phyloP scores from a whole-genome alignment of 2,888 invertebrate species.

The Hydrotaea cyrtoneurina region DNA sequence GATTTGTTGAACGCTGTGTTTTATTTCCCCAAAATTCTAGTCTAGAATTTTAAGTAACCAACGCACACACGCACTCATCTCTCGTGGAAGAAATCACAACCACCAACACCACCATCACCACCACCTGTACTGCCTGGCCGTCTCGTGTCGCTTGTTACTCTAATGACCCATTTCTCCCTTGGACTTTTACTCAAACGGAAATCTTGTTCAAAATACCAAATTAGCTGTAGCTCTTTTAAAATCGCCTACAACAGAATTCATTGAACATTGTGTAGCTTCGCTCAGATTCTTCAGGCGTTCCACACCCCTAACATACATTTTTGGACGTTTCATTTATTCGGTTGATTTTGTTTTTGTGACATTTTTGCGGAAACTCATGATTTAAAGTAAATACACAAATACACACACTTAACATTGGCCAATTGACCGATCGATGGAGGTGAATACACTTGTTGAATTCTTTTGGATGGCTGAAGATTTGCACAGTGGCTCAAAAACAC shows the following conservation, averaged over 20 bases:
- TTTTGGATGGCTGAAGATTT: not conserved
- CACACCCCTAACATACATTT: conserved; percentile 41
- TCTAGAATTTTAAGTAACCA: conserved; percentile 43
- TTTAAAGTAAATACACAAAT: conserved; percentile 16
- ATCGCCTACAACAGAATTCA: conserved; percentile 25
- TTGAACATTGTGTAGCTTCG: conserved; percentile 6
- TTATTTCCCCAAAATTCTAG: conserved; percentile 36
- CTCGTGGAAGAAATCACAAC: not conserved
- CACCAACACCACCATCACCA: conserved; percentile 31
- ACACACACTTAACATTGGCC: not conserved
- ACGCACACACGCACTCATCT: conserved; percentile 21
- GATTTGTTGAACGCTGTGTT: not conserved
- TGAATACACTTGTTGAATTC: conserved; percentile 65
- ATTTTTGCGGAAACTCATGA: conserved; percentile 61
- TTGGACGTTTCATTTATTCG: not conserved
- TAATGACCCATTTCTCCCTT: conserved; percentile 55
- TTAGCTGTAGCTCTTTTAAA: conserved; percentile 50
- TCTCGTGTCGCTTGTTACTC: conserved; percentile 32
- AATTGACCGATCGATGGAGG: conserved; percentile 43
- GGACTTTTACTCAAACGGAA: conserved; percentile 7
- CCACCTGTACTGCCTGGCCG: conserved; percentile 13
- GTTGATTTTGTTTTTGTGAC: not conserved
- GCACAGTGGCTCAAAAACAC: not conserved
- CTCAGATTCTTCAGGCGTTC: conserved; percentile 20
- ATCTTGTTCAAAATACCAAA: conserved; percentile 54